Base-by-base conservation (phyloP, 2,797 vertebrate genomes). In the Sarcoramphus papa region DNA sequence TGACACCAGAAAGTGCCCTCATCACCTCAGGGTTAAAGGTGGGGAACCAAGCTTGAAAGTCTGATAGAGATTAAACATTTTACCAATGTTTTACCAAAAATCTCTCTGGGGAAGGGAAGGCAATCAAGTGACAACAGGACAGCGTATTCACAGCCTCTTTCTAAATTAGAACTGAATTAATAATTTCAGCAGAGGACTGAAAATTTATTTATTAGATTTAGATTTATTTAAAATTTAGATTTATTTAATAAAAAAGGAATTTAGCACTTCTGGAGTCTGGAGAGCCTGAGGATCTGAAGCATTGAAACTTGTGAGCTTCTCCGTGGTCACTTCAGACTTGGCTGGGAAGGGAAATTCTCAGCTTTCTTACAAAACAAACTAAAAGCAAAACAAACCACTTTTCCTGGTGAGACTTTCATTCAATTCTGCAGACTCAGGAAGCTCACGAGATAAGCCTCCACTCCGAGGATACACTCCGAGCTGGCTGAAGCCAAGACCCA, bases 381-480 rank as follows among this genome's bases (percentile, higher is more conserved):
- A 62, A 90, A 95, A 97, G 85, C 95, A 96, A 95, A 97, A 97
- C 96, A 97, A 97, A 76, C 91, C 91, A 86, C 95, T 96, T 96
- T 97, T 97, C 95, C 95, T 96, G 96, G 96, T 96, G 94, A 96
- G 96, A 97, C 95, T 92, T 96, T 96, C 95, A 97, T 97, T 97
- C 94, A 96, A 96, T 96, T 92, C 88, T 93, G 82, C 94, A 96
- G 95, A 95, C 96, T 90, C 96, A 97, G 96, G 96, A 97, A 97
- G 94, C 96, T 88, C 90, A 50, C 0, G 2, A 96, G 96, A 97
- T 97, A 97, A 97, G 96, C n/a, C 69, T 91, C 47, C 62, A 73
- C 91, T 91, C 82, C 3, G 12, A 90, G 91, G 92, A 40, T 74
- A 92, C 15, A 1, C 90, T 96, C 37, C 0, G 11, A 76, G 47